phyloP scores from a whole-genome alignment of 2,113 vertebrate genomes.

The Ondatra zibethicus region DNA sequence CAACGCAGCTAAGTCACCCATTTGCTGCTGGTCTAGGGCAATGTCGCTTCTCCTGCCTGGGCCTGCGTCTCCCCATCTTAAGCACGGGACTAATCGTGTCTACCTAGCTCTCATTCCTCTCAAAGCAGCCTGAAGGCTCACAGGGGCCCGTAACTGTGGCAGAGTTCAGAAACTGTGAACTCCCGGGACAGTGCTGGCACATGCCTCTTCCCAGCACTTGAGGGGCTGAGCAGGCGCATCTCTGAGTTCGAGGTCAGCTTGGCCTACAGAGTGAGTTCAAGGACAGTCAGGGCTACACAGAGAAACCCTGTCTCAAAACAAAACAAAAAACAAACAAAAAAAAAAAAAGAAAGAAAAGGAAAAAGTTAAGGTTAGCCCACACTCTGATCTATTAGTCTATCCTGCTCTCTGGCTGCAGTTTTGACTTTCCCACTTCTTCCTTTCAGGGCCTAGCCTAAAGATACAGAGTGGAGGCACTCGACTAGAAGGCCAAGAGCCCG shows the following conservation, averaged over 20 bases:
- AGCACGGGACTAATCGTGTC: neutral
- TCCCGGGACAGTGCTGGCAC: neutral
- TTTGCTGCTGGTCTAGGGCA: conserved; percentile 41
- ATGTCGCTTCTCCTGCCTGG: conserved; percentile 15
- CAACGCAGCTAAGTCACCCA: neutral
- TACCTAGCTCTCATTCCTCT: neutral
- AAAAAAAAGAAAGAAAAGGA: too few species aligned
- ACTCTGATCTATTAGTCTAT: neutral
- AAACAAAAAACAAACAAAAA: neutral
- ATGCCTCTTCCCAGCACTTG: neutral
- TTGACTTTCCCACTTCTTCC: neutral
- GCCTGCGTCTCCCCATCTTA: conserved; percentile 2
- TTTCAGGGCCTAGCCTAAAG: neutral
- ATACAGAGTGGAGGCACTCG: neutral
- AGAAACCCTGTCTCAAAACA: neutral
- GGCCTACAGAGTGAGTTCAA: neutral
- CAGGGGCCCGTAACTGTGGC: neutral
- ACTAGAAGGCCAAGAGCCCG: neutral
- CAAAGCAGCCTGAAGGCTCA: neutral
- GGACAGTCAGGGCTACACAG: neutral
- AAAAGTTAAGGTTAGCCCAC: neutral
- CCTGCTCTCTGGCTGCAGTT: neutral
- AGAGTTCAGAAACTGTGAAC: neutral
- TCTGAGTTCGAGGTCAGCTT: neutral
- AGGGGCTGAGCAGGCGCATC: rapidly evolving